phyloP scores from a whole-genome alignment of 2,797 vertebrate species.

The Sebastolobus altivelis region DNA sequence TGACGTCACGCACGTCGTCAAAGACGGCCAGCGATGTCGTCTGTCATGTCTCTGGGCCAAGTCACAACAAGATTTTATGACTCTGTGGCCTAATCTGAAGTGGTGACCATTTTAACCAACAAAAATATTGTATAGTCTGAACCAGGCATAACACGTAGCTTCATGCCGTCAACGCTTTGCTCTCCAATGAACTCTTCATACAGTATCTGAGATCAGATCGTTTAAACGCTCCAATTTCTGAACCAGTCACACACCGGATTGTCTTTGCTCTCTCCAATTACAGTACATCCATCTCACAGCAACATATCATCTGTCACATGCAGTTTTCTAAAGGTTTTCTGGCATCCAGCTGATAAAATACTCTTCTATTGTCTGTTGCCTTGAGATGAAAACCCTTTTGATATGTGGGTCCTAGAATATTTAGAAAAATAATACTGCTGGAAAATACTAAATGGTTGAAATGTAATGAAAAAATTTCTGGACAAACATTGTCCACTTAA shows the following conservation, averaged over 20 bases:
- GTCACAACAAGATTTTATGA: fast-evolving
- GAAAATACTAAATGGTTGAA: slow-evolving; percentile 1
- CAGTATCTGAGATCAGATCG: not conserved
- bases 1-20: too few species aligned
- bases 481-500: not conserved
- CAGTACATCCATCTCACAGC: slow-evolving; percentile 13
- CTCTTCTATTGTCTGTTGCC: slow-evolving; percentile 6
- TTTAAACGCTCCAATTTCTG: not conserved
- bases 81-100: too few species aligned
- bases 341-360: slow-evolving; percentile 23
- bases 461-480: not conserved
- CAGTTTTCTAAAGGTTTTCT: slow-evolving; percentile 23
- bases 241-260: slow-evolving; percentile 5
- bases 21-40: too few species aligned
- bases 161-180: not conserved
- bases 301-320: slow-evolving; percentile 28
- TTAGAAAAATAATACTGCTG: not conserved
- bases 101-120: too few species aligned
- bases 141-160: not conserved
- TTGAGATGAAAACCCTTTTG: slow-evolving; percentile 33
- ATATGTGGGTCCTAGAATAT: slow-evolving; percentile 10
- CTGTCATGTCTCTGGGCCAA: fast-evolving
- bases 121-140: too few species aligned
- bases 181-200: slow-evolving; percentile 11
- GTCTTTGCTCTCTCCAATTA: slow-evolving; percentile 12